Percentiles rank a stretch among this genome's conserved stretches.
Conservation (phyloP, 2,888 invertebrate genomes). For the Drosophila merina region DNA sequence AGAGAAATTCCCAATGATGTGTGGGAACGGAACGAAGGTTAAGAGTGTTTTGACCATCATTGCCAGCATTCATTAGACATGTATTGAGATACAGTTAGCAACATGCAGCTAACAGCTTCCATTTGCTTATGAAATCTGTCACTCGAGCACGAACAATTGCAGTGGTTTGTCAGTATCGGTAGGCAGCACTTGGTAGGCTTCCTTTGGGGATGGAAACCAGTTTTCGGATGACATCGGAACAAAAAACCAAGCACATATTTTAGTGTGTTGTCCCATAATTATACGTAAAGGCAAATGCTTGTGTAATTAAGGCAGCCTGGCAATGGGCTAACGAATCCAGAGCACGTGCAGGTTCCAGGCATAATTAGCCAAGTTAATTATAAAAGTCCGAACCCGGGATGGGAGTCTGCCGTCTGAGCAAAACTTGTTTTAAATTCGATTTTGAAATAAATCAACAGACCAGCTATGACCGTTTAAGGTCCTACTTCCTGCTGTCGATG, state of each 20-base stretch:
- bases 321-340: constrained; percentile 18
- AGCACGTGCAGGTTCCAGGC: constrained; percentile 67
- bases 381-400: constrained; percentile 51
- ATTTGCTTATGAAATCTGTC: constrained; percentile 59
- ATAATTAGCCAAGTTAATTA: constrained; percentile 78
- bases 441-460: constrained; percentile 33
- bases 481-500: constrained; percentile 5
- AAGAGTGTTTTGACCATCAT: constrained; percentile 19
- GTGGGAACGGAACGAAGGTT: constrained; percentile 9
- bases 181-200: constrained; percentile 65
- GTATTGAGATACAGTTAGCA: constrained; percentile 32
- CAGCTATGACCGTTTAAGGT: constrained; percentile 8
- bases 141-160: constrained; percentile 55
- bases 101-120: constrained; percentile 3
- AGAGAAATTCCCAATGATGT: constrained; percentile 11
- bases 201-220: constrained; percentile 59
- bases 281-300: constrained; percentile 55
- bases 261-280: constrained; percentile 50
- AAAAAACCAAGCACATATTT: constrained; percentile 12
- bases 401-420: constrained; percentile 3
- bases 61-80: not conserved
- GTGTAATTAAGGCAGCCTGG: constrained; percentile 56
- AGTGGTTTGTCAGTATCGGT: constrained; percentile 32
- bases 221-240: constrained; percentile 36
- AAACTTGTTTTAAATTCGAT: constrained; percentile 69